Evolutionary conservation across 2,797 vertebrate species (phyloP).

Genomic region (Tragopan temminckii): DNA sequence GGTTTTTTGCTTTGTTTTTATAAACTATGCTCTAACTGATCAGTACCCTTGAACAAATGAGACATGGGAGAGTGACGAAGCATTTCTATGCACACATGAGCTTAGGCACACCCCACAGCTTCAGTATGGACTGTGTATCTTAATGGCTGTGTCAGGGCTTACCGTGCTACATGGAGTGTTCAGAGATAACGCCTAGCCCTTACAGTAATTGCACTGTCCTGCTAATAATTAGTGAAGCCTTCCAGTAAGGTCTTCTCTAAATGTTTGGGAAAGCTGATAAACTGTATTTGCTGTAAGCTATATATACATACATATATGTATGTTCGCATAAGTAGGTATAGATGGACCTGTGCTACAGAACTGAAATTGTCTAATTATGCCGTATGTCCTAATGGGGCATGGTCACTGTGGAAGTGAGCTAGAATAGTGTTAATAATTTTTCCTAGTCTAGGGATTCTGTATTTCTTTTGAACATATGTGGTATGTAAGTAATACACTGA

Average conservation of each 20-base stretch:
- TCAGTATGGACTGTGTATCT: background rate
- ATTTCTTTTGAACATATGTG: background rate
- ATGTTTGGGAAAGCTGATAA: background rate
- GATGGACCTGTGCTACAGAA: background rate
- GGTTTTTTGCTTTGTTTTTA: background rate
- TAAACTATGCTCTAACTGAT: background rate
- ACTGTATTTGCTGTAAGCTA: background rate
- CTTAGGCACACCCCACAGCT: background rate
- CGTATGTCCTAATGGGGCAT: background rate
- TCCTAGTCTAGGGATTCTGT: background rate
- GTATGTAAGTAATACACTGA: background rate
- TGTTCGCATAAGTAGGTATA: background rate
- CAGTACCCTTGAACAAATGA: background rate
- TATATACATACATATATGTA: too few relatives aligned
- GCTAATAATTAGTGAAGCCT: background rate
- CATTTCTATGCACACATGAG: background rate
- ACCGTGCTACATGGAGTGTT: background rate
- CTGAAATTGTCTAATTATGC: background rate
- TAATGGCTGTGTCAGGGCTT: background rate
- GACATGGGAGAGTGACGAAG: background rate
- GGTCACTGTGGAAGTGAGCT: background rate
- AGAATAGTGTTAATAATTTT: background rate
- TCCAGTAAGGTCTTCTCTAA: background rate
- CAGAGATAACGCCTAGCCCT: background rate
- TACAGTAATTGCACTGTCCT: background rate